These are phyloP conservation scores for Rachycentron canadum DNA, from an alignment of 2,797 vertebrate genomes.

Conservation along the genomic window DNA sequence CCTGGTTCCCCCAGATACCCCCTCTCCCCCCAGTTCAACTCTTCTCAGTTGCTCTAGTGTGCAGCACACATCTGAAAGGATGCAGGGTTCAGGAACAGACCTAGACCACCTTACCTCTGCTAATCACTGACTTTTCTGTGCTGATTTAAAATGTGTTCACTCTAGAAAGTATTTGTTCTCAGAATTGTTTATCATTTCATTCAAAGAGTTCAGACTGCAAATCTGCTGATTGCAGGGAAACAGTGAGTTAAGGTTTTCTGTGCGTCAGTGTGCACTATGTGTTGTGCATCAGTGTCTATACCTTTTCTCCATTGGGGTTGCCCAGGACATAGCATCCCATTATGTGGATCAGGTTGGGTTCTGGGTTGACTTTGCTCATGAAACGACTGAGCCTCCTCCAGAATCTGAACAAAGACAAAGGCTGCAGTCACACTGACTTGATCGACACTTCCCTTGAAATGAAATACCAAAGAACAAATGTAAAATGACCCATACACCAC, in stretches of 20 bases:
- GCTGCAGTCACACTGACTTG: background rate
- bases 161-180: too few relatives aligned
- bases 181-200: too few relatives aligned
- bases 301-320: conserved; percentile 99
- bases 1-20: too few relatives aligned
- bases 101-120: too few relatives aligned
- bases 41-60: too few relatives aligned
- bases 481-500: background rate
- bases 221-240: too few relatives aligned
- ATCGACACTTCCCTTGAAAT: background rate
- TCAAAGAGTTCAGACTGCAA: too few relatives aligned
- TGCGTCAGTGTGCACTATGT: background rate
- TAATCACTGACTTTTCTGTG: too few relatives aligned
- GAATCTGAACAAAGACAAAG: conserved; percentile 86
- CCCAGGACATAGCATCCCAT: conserved; percentile 99
- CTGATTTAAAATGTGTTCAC: too few relatives aligned
- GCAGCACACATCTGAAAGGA: too few relatives aligned
- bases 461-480: background rate
- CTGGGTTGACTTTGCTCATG: conserved; percentile 98
- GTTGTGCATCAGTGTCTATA: conserved; percentile 59
- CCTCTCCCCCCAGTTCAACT: too few relatives aligned
- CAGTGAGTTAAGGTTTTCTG: background rate
- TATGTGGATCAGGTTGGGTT: conserved; percentile 96
- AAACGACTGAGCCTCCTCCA: conserved; percentile 95
- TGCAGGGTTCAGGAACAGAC: too few relatives aligned